Conservation (phyloP, 2,797 vertebrate species). For the Amphiprion clarkii region DNA sequence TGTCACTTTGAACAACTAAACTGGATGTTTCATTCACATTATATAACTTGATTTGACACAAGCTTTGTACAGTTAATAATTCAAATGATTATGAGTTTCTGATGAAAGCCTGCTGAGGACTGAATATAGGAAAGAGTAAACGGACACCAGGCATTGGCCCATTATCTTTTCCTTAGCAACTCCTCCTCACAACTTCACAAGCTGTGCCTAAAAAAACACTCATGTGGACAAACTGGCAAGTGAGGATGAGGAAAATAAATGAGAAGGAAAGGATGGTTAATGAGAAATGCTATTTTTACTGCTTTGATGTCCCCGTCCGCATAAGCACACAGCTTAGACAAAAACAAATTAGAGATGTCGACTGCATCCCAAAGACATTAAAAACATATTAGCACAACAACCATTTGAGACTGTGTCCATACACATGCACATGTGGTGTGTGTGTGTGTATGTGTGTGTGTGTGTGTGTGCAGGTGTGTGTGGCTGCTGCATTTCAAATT, state of each 20-base stretch:
- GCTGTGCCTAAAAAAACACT: slow-evolving; percentile 77
- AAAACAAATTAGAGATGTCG: slow-evolving; percentile 89
- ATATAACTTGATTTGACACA: slow-evolving; percentile 48
- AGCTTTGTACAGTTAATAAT: slow-evolving; percentile 49
- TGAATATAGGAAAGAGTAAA: slow-evolving; percentile 53
- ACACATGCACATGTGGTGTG: slow-evolving; percentile 55
- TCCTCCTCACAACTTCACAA: slow-evolving; percentile 81
- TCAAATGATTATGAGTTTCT: slow-evolving; percentile 46
- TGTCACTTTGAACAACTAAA: slow-evolving; percentile 47
- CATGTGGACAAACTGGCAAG: slow-evolving; percentile 82
- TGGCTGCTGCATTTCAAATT: slow-evolving; percentile 56
- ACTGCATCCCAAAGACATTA: slow-evolving; percentile 88
- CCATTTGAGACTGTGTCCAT: slow-evolving; percentile 80
- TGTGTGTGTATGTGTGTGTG: neutral
- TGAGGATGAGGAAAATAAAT: slow-evolving; percentile 85
- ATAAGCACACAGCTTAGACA: slow-evolving; percentile 88
- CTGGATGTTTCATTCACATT: slow-evolving; percentile 47
- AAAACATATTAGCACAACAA: slow-evolving; percentile 89
- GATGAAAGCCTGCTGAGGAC: slow-evolving; percentile 62
- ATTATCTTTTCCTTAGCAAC: slow-evolving; percentile 74
- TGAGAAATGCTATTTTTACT: slow-evolving; percentile 89
- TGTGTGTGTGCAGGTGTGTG: slow-evolving; percentile 6
- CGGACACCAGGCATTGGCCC: slow-evolving; percentile 60
- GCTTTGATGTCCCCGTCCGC: slow-evolving; percentile 87
- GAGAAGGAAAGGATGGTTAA: slow-evolving; percentile 87